phyloP scores from a whole-genome alignment of 2,797 vertebrate species.

The Anabacerthia variegaticeps region DNA sequence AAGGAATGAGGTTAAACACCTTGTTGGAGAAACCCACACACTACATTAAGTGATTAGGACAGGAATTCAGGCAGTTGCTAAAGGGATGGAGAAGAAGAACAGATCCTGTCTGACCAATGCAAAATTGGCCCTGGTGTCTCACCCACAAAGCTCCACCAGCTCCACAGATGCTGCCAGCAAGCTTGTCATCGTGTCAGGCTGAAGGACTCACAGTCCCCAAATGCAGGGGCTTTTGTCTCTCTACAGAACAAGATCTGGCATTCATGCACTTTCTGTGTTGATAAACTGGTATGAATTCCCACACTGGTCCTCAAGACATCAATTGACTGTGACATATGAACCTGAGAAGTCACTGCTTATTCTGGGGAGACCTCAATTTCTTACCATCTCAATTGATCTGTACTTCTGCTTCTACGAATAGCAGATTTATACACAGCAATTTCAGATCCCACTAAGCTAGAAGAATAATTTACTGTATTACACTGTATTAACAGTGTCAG shows the following conservation, averaged over 20 bases:
- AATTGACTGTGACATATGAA: not conserved
- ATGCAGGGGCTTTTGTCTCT: not conserved
- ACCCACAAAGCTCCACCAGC: not conserved
- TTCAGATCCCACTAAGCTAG: not conserved
- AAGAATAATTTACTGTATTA: not conserved
- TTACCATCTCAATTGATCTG: not conserved
- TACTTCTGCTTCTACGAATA: not conserved
- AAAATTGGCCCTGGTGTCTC: not conserved
- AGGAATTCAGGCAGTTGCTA: not conserved
- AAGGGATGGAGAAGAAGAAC: not conserved
- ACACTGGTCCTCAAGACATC: rapidly evolving
- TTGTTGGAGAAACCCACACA: rapidly evolving
- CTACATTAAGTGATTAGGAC: not conserved
- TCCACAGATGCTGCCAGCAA: not conserved
- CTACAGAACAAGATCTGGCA: not conserved
- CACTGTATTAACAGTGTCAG: not conserved
- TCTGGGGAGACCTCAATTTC: not conserved
- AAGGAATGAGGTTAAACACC: not conserved
- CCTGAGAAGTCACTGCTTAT: not conserved
- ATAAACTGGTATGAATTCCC: not conserved
- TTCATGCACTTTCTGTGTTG: not conserved
- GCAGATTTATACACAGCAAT: not conserved
- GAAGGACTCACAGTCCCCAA: not conserved
- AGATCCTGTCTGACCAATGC: not conserved
- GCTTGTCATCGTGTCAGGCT: rapidly evolving